phyloP scores from a whole-genome alignment of 1,140 invertebrate species.

The Tetraneura akinire region DNA sequence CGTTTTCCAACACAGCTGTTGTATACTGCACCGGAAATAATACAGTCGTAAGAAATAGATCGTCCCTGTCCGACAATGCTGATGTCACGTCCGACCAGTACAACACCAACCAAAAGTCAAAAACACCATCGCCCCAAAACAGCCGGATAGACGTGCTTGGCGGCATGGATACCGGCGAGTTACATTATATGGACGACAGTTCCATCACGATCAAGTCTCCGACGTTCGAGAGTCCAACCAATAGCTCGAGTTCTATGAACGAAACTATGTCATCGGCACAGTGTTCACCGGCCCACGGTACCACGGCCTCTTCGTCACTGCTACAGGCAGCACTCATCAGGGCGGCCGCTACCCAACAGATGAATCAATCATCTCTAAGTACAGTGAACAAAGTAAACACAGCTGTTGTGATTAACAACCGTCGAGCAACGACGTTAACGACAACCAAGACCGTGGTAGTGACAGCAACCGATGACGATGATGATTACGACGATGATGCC shows the following conservation, averaged over 20 bases:
- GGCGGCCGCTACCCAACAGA: slow-evolving; percentile 64
- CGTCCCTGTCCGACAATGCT: slow-evolving; percentile 52
- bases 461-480: slow-evolving; percentile 53
- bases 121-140: slow-evolving; percentile 62
- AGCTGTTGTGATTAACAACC: slow-evolving; percentile 66
- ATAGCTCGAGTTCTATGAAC: slow-evolving; percentile 63
- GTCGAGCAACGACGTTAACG: slow-evolving; percentile 62
- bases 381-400: slow-evolving; percentile 68
- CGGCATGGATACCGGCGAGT: slow-evolving; percentile 77
- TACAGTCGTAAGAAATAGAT: background rate
- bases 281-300: slow-evolving; percentile 58
- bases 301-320: slow-evolving; percentile 64
- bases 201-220: slow-evolving; percentile 79
- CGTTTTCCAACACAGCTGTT: slow-evolving; percentile 1
- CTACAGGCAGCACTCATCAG: slow-evolving; percentile 71
- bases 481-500: background rate
- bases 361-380: slow-evolving; percentile 59
- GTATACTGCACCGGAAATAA: background rate
- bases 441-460: slow-evolving; percentile 64
- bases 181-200: slow-evolving; percentile 87
- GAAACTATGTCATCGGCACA: slow-evolving; percentile 57
- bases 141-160: slow-evolving; percentile 68
- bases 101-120: slow-evolving; percentile 57
- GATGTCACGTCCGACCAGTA: slow-evolving; percentile 62
- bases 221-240: slow-evolving; percentile 72